Evolutionary conservation across 2,888 invertebrate genomes (phyloP).

Genomic region (Andrena camellia): DNA sequence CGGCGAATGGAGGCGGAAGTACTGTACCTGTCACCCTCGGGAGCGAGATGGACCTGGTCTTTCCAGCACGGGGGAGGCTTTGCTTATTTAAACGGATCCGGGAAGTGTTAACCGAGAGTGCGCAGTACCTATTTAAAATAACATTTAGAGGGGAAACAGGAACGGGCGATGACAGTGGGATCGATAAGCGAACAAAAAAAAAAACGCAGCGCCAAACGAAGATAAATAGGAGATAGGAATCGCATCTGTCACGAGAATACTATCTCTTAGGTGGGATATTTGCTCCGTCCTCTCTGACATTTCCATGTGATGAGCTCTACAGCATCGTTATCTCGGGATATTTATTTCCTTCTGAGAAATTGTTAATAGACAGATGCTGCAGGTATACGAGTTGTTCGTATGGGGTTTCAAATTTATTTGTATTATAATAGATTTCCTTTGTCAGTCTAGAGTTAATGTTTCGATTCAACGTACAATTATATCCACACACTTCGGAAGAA

Average conservation of each 20-base stretch:
- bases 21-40: background rate
- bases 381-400: no score
- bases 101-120: background rate
- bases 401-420: no score
- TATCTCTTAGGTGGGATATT: background rate
- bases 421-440: no score
- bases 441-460: no score
- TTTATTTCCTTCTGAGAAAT: no score
- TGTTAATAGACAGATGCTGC: no score
- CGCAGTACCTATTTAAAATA: conserved; percentile 2
- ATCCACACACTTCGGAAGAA: background rate
- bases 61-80: background rate
- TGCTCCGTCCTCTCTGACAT: no score
- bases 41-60: background rate
- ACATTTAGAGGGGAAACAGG: conserved; percentile 22
- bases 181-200: background rate
- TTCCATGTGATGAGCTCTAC: no score
- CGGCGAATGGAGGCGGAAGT: background rate
- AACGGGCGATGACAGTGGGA: background rate
- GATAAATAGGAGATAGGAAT: background rate
- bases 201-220: background rate
- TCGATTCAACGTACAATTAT: background rate
- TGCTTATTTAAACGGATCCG: background rate
- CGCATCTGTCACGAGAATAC: background rate
- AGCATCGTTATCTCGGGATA: no score